Evolutionary conservation across 2,888 invertebrate genomes (phyloP), one percentile per base, ranked within the genome.

Genomic region (Sesia apiformis): DNA sequence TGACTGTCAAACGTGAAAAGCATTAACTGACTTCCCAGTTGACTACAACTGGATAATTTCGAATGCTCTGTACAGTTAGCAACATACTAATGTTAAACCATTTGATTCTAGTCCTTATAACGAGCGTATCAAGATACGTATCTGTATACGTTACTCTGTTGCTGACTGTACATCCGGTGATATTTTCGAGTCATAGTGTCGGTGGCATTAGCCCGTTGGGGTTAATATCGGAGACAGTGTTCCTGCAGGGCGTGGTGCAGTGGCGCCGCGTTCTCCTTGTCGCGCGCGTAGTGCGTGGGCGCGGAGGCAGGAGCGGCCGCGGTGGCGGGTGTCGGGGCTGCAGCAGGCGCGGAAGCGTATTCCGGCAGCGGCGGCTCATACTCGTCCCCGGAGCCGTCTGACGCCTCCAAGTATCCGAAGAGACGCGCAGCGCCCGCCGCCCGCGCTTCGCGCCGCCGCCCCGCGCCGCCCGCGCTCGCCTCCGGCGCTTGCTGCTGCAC

Each of bases 341-440:
- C 54, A 52, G 60, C 57, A 58, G 68, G 57, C 52, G 60, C 58
- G 58, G 68, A 57, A 61, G 70, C 72, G 70, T 70, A 76, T 67
- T 75, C 77, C 55, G 67, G 62, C 52, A 67, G 64, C 63, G 76
- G 63, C 63, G 77, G 60, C 64, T 84, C 86, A 80, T 80, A 87
- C 74, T 86, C 85, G 75, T 85, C 78, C 73, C 92, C 93, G 55
- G 93, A 93, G 66, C 93, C 93, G 84, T 94, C 94, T 64, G 91
- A 92, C 60, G 94, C 94, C 84, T 93, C 94, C 90, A 93, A 91
- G 90, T 92, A 94, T 70, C 92, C 93, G 85, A 94, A 94, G 55
- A 94, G 90, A 57, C 93, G 88, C 63, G 93, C 93, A 56, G 93
- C 93, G 61, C 93, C 93, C 68, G 76, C 81, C 63, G 56, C 57